Percentiles rank a stretch among this genome's conserved stretches.
Evolutionary conservation across 2,797 vertebrate species (phyloP).

Genomic region (Psittacula echo): DNA sequence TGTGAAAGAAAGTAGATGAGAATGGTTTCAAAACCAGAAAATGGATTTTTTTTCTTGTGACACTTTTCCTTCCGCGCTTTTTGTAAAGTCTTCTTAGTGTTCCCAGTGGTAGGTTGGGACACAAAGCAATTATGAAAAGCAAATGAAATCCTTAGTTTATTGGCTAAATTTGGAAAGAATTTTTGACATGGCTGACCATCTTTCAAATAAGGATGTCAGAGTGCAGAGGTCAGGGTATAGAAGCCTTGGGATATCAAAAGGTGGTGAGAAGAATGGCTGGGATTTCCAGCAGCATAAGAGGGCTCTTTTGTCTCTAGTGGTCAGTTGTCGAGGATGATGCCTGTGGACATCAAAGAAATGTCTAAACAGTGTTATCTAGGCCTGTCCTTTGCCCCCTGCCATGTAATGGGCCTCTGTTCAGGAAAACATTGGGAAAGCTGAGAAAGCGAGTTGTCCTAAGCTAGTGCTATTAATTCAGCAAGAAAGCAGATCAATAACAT

Average conservation of each 20-base stretch:
- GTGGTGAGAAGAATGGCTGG: conserved; percentile 72
- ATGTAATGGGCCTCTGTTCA: conserved; percentile 75
- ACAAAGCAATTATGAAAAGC: conserved; percentile 13
- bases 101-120: not conserved
- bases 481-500: conserved; percentile 27
- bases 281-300: conserved; percentile 62
- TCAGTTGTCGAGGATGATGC: conserved; percentile 71
- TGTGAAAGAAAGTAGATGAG: not conserved
- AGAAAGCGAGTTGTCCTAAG: conserved; percentile 9
- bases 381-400: conserved; percentile 82
- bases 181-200: conserved; percentile 64
- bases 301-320: conserved; percentile 80
- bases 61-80: not conserved
- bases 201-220: conserved; percentile 68
- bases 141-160: conserved; percentile 32
- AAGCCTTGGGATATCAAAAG: conserved; percentile 70
- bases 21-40: not conserved
- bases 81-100: not conserved
- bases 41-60: not conserved
- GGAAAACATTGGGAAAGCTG: conserved; percentile 61
- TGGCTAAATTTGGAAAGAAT: conserved; percentile 60
- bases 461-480: conserved; percentile 51
- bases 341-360: conserved; percentile 88
- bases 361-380: conserved; percentile 87
- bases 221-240: conserved; percentile 78